These are phyloP conservation scores for Isotomurus palustris DNA, from an alignment of 2,888 invertebrate genomes.

Conservation along the genomic window DNA sequence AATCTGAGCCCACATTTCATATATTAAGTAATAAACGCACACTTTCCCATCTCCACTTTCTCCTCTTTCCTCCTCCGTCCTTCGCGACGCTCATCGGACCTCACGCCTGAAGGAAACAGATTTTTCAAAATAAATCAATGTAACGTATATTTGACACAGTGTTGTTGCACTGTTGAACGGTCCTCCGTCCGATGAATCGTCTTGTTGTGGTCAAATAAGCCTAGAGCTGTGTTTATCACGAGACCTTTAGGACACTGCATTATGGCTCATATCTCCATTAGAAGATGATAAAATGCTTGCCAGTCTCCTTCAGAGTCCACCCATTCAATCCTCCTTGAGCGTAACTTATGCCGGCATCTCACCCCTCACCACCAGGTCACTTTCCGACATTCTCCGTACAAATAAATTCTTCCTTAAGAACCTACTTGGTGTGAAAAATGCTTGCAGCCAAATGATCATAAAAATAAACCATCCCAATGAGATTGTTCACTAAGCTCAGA, in stretches of 20 bases:
- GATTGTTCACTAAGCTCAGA: conserved; percentile 9
- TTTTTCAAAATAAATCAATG: conserved; percentile 45
- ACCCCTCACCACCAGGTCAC: conserved; percentile 29
- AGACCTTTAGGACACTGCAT: conserved; percentile 32
- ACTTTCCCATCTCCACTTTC: not conserved
- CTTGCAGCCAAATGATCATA: conserved; percentile 30
- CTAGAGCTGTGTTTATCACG: not conserved
- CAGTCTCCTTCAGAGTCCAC: not conserved
- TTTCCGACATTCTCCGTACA: conserved; percentile 30
- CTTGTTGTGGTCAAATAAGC: not conserved
- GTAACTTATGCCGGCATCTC: not conserved
- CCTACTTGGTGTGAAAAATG: conserved; percentile 23
- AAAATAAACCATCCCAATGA: conserved; percentile 41
- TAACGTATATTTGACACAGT: conserved; percentile 20
- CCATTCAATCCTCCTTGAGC: not conserved
- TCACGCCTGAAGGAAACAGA: conserved; percentile 8
- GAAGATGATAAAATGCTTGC: conserved; percentile 45
- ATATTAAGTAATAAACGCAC: conserved; percentile 1
- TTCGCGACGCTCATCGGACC: not conserved
- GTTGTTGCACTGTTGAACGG: not conserved
- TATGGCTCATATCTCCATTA: conserved; percentile 47
- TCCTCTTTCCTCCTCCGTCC: conserved; percentile 4
- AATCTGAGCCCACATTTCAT: no score
- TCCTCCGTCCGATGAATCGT: conserved; percentile 2
- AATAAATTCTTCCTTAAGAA: conserved; percentile 31